phyloP scores from a whole-genome alignment of 1,140 invertebrate species.

The Samia ricini region DNA sequence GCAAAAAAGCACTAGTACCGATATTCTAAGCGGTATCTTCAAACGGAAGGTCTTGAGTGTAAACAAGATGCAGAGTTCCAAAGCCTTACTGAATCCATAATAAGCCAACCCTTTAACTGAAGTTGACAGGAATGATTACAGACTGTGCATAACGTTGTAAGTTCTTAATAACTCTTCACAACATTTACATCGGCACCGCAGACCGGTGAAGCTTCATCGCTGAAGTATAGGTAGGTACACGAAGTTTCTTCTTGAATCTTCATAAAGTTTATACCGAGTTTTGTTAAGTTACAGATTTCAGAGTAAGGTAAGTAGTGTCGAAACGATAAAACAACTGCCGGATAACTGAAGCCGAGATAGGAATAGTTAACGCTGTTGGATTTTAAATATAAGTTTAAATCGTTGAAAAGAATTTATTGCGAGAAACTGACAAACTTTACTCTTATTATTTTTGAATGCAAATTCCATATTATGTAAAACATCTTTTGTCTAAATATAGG shows the following conservation, averaged over 20 bases:
- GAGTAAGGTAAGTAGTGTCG: constrained; percentile 17
- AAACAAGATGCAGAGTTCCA: constrained; percentile 9
- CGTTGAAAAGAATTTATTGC: neutral
- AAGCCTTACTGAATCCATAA: constrained; percentile 34
- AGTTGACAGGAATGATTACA: constrained; percentile 67
- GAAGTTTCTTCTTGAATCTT: constrained; percentile 42
- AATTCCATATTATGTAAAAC: neutral
- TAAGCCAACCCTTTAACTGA: constrained; percentile 33
- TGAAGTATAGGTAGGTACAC: constrained; percentile 60
- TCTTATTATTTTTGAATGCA: neutral
- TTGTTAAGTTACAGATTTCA: constrained; percentile 23
- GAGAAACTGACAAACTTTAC: neutral
- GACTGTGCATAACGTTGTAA: constrained; percentile 56
- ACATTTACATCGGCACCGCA: constrained; percentile 57
- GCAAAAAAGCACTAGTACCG: too few species aligned
- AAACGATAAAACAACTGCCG: constrained; percentile 8
- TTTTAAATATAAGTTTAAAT: neutral
- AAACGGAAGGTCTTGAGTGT: neutral
- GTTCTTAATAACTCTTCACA: constrained; percentile 68
- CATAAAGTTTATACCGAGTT: constrained; percentile 33
- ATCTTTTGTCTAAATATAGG: too few species aligned
- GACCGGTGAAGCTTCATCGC: constrained; percentile 27
- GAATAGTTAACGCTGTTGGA: neutral
- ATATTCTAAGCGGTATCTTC: too few species aligned
- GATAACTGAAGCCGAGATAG: neutral